phyloP scores from a whole-genome alignment of 2,113 vertebrate species.

The Corynorhinus townsendii region DNA sequence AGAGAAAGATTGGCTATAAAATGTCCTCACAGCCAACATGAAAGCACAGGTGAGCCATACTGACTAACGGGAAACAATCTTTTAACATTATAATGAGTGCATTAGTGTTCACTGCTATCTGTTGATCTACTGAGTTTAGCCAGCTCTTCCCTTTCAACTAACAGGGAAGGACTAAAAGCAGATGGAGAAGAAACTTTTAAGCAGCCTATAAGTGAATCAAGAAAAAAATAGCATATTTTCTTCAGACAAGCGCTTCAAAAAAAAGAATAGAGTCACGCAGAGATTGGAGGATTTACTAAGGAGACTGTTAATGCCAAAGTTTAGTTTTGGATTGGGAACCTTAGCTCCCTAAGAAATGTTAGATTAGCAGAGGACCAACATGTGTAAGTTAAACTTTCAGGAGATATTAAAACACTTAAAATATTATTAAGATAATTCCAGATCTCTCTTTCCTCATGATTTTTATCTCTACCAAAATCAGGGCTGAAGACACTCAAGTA shows the following conservation, averaged over 20 bases:
- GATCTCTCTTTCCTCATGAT: not conserved
- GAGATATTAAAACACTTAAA: slow-evolving; percentile 4
- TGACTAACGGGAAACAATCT: slow-evolving; percentile 68
- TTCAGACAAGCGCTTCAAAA: slow-evolving; percentile 35
- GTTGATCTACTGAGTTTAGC: slow-evolving; percentile 44
- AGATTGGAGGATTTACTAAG: not conserved
- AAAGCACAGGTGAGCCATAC: slow-evolving; percentile 47
- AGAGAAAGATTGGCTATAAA: slow-evolving; percentile 31
- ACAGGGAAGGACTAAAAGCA: slow-evolving; percentile 26
- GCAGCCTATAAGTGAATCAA: not conserved
- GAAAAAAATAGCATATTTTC: slow-evolving; percentile 51
- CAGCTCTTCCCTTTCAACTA: not conserved
- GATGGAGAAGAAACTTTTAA: slow-evolving; percentile 35
- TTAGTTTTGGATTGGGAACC: not conserved
- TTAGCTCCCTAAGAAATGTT: not conserved
- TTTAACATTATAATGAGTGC: slow-evolving; percentile 56
- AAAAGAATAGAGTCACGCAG: slow-evolving; percentile 32
- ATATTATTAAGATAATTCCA: slow-evolving; percentile 21
- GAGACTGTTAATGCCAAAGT: not conserved
- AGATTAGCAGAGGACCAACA: not conserved
- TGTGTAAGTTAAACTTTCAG: not conserved
- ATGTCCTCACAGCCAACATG: slow-evolving; percentile 39
- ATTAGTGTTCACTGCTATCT: not conserved
- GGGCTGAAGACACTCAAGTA: slow-evolving; percentile 9
- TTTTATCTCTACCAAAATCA: slow-evolving; percentile 10